These are phyloP conservation scores for Coronaproctus castanopsis DNA, from an alignment of 2,888 invertebrate genomes.

Conservation along the genomic window DNA sequence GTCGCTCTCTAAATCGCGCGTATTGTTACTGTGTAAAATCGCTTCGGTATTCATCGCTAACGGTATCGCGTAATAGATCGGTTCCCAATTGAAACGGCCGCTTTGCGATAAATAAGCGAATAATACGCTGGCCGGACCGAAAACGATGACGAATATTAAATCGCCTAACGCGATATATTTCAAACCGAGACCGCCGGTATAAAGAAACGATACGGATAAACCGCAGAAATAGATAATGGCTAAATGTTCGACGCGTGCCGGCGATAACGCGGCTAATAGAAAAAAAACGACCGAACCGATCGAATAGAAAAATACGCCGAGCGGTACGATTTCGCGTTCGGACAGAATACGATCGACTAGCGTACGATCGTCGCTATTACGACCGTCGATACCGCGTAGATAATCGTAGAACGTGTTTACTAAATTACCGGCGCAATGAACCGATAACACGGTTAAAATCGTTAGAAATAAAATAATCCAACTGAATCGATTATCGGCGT, in stretches of 20 bases:
- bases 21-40: slow-evolving; percentile 86
- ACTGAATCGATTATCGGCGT: slow-evolving; percentile 56
- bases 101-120: slow-evolving; percentile 87
- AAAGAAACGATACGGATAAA: slow-evolving; percentile 82
- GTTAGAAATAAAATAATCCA: slow-evolving; percentile 60
- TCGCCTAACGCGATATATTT: slow-evolving; percentile 92
- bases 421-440: slow-evolving; percentile 89
- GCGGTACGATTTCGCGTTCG: slow-evolving; percentile 62
- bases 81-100: slow-evolving; percentile 72
- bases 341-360: slow-evolving; percentile 78
- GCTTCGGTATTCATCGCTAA: slow-evolving; percentile 86
- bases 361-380: slow-evolving; percentile 82
- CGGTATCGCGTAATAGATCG: slow-evolving; percentile 82
- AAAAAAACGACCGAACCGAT: slow-evolving; percentile 71
- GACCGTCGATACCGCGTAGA: slow-evolving; percentile 77
- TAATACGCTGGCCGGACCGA: slow-evolving; percentile 81
- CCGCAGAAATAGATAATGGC: slow-evolving; percentile 90
- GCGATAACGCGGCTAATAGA: slow-evolving; percentile 52
- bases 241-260: slow-evolving; percentile 83
- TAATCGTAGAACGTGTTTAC: slow-evolving; percentile 94
- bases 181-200: slow-evolving; percentile 85
- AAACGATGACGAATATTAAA: slow-evolving; percentile 72
- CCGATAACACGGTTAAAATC: slow-evolving; percentile 66
- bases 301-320: slow-evolving; percentile 72
- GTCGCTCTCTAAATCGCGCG: slow-evolving; percentile 74